These are phyloP conservation scores for Zeuzera pyrina DNA, from an alignment of 2,888 invertebrate genomes.

Conservation along the genomic window DNA sequence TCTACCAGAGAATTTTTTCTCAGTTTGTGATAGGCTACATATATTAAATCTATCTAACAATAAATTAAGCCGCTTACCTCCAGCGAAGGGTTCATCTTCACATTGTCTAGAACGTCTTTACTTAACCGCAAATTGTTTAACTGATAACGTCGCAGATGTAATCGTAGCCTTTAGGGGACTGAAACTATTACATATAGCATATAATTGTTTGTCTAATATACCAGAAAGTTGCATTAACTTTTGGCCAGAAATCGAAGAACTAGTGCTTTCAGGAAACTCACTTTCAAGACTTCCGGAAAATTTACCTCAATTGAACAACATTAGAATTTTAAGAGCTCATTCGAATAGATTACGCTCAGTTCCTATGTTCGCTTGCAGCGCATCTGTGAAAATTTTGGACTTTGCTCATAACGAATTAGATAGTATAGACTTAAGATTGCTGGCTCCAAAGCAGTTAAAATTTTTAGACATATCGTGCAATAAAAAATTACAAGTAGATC, in stretches of 20 bases:
- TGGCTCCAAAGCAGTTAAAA: slow-evolving; percentile 87
- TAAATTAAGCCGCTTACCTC: slow-evolving; percentile 79
- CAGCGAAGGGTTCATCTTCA: slow-evolving; percentile 74
- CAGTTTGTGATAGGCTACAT: slow-evolving; percentile 75
- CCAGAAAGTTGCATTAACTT: slow-evolving; percentile 82
- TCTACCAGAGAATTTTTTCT: slow-evolving; percentile 84
- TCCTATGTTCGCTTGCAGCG: slow-evolving; percentile 83
- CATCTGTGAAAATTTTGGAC: slow-evolving; percentile 84
- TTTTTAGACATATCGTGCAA: slow-evolving; percentile 91
- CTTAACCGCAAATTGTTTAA: slow-evolving; percentile 83
- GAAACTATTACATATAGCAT: slow-evolving; percentile 82
- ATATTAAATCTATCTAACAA: slow-evolving; percentile 87
- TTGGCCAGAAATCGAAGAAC: slow-evolving; percentile 86
- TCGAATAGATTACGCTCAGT: slow-evolving; percentile 84
- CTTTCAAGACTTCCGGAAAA: slow-evolving; percentile 83
- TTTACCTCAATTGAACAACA: slow-evolving; percentile 78
- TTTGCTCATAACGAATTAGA: slow-evolving; percentile 90
- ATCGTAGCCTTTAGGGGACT: slow-evolving; percentile 77
- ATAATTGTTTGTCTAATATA: slow-evolving; percentile 82
- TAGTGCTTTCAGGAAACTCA: slow-evolving; percentile 87
- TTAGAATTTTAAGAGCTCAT: slow-evolving; percentile 84
- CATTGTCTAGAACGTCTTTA: slow-evolving; percentile 77
- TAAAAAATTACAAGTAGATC: slow-evolving; percentile 85
- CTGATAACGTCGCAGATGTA: slow-evolving; percentile 78
- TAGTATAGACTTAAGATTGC: slow-evolving; percentile 80